Conservation (phyloP, 2,888 invertebrate genomes). For the Campoplex capitator region DNA sequence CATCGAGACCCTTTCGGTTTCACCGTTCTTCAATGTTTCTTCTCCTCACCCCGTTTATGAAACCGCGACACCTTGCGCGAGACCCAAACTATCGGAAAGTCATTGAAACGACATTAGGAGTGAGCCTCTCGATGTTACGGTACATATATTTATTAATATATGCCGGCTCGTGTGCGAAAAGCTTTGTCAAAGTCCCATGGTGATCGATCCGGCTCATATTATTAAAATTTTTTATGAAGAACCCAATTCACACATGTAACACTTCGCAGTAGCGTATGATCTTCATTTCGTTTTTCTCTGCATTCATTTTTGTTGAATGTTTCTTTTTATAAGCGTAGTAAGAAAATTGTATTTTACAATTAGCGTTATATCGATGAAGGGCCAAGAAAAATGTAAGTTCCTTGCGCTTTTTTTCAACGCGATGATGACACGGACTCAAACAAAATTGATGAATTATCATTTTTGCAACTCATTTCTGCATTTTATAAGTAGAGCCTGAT, state of each 20-base stretch:
- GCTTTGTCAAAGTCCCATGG: slow-evolving; percentile 71
- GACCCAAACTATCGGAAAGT: slow-evolving; percentile 82
- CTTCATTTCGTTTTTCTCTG: neutral
- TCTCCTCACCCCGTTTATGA: slow-evolving; percentile 30
- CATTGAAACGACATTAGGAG: slow-evolving; percentile 82
- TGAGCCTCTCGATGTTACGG: slow-evolving; percentile 47
- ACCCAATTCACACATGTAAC: slow-evolving; percentile 19
- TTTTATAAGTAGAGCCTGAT: too few species aligned
- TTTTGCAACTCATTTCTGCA: too few species aligned
- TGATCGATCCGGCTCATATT: slow-evolving; percentile 77
- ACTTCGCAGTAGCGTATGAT: neutral
- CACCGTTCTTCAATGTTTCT: slow-evolving; percentile 6
- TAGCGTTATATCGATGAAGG: too few species aligned
- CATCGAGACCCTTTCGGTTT: slow-evolving; percentile 9
- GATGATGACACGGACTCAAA: too few species aligned
- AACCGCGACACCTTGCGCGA: slow-evolving; percentile 73
- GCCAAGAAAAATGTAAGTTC: too few species aligned
- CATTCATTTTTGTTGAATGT: neutral
- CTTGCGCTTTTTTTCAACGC: neutral
- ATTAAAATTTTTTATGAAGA: slow-evolving; percentile 55
- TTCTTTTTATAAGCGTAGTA: neutral
- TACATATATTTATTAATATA: slow-evolving; percentile 42
- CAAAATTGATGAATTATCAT: neutral
- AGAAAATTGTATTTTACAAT: neutral
- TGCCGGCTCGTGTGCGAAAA: slow-evolving; percentile 55